These are phyloP conservation scores for Lycia hirtaria DNA, from an alignment of 2,888 invertebrate species.

Conservation along the genomic window DNA sequence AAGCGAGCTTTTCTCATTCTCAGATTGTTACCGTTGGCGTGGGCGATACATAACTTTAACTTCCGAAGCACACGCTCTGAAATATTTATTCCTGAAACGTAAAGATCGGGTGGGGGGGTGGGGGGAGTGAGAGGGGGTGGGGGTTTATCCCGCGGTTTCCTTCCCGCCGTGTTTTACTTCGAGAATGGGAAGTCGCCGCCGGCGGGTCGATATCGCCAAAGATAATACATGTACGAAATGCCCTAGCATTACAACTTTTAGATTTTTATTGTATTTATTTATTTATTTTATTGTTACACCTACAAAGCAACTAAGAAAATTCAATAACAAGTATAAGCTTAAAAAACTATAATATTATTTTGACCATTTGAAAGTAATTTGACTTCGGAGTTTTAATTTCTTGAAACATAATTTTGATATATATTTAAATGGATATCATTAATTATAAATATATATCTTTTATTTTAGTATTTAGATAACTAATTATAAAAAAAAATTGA, in stretches of 20 bases:
- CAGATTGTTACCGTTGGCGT: slow-evolving; percentile 79
- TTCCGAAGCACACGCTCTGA: slow-evolving; percentile 85
- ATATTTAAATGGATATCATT: too few species aligned
- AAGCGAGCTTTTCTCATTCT: slow-evolving; percentile 76
- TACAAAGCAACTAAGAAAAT: too few species aligned
- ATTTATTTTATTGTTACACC: background rate
- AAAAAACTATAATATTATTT: too few species aligned
- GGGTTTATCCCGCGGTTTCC: slow-evolving; percentile 85
- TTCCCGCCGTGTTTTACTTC: slow-evolving; percentile 85
- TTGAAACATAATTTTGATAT: too few species aligned
- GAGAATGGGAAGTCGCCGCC: slow-evolving; percentile 85
- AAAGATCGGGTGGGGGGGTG: slow-evolving; percentile 80
- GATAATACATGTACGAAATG: slow-evolving; percentile 65
- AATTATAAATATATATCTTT: too few species aligned
- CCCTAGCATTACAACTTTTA: slow-evolving; percentile 34
- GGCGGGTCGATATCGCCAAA: slow-evolving; percentile 83
- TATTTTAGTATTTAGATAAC: too few species aligned
- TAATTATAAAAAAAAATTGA: too few species aligned
- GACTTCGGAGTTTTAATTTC: too few species aligned
- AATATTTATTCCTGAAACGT: slow-evolving; percentile 86
- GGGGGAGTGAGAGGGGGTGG: slow-evolving; percentile 56
- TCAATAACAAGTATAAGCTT: too few species aligned
- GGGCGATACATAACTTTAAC: slow-evolving; percentile 84
- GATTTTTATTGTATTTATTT: background rate
- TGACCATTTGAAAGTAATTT: too few species aligned